Evolutionary conservation across 2,797 vertebrate species (phyloP), one percentile per base, ranked within the genome.

Genomic region (Apodemus agrarius): DNA sequence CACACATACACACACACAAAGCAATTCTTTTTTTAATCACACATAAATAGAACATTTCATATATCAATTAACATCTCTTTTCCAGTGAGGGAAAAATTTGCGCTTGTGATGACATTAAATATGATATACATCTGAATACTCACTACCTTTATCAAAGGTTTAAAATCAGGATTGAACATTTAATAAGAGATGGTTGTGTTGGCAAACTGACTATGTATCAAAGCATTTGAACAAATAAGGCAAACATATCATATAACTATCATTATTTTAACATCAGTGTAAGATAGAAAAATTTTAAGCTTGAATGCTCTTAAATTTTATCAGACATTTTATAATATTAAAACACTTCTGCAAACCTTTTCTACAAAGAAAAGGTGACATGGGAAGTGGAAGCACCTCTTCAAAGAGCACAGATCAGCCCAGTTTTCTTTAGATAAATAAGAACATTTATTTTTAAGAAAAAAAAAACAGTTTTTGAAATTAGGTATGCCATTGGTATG

Each of bases 231-330:
- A 80, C 80, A 3, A 93, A 78, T 43, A 75, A 84, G 40, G 4
- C 2, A 91, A 92, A 65, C 63, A 3, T 34, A 89, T 80, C 94
- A 89, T 46, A 82, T 24, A 94, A 93, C 52, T 46, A 83, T 22
- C 12, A 75, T 69, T 88, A 76, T 94, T 86, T 95, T 57, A 67
- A 29, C 52, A 81, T 57, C 52, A 86, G 74, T 63, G 79, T 21
- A 8, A 37, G 9, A 3, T 37, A 94, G 4, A 89, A 17, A 92
- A 79, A 92, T 46, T 93, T 93, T 95, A 82, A 74, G 92, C 12
- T 79, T 96, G 26, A 94, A 67, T 34, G 14, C 79, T 81, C 84
- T 82, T 76, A 83, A 37, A 59, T 52, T 83, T 63, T 92, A 57
- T 80, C 88, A 85, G 93, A 75, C 24, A 91, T 67, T 83, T 74